Conservation (phyloP, 2,113 vertebrate genomes). For the Amazona guildingii region DNA sequence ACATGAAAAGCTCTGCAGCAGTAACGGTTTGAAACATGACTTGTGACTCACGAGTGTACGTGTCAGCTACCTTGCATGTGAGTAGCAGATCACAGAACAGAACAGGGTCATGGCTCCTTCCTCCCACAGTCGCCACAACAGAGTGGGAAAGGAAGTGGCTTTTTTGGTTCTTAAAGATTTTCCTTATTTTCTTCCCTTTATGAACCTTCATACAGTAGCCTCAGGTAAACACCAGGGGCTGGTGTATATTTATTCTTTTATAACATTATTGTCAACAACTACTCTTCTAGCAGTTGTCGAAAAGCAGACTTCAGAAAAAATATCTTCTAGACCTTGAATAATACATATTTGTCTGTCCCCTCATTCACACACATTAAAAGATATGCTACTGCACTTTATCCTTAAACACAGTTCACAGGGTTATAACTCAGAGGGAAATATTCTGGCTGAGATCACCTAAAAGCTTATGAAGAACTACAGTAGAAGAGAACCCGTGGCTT, state of each 20-base stretch:
- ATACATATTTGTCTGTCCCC: neutral
- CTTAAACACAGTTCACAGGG: neutral
- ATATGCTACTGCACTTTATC: neutral
- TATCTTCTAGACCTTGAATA: neutral
- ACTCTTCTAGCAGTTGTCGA: neutral
- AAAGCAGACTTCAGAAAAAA: neutral
- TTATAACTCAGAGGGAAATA: neutral
- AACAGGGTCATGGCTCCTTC: neutral
- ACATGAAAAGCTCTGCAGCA: neutral
- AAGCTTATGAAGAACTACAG: neutral
- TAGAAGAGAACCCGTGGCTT: neutral
- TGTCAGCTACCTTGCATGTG: neutral
- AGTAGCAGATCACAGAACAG: neutral
- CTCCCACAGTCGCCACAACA: neutral
- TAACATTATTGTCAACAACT: neutral
- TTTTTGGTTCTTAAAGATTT: neutral
- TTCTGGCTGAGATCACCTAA: neutral
- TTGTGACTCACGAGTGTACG: neutral
- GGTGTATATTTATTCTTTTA: neutral
- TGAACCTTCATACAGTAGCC: neutral
- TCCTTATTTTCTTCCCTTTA: neutral
- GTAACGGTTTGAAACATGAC: rapidly evolving
- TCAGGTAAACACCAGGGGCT: neutral
- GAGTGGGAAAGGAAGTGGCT: neutral
- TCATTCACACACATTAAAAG: neutral